Base-by-base conservation (phyloP, 1,140 invertebrate species). In the Euura saliciscinereae region DNA sequence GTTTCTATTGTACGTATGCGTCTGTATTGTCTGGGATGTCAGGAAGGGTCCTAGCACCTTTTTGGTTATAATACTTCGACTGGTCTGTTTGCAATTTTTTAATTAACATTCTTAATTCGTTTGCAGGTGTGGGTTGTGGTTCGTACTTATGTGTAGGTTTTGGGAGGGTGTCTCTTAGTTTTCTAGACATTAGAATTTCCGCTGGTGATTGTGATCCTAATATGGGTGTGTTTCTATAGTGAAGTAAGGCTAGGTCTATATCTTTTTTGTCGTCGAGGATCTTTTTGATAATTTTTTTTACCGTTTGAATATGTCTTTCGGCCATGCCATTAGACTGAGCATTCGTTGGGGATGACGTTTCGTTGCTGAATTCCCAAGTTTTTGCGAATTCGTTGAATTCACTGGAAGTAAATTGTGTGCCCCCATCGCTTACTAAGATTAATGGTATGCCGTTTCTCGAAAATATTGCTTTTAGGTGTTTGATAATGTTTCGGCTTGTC, bases 291-390 rank as follows among this genome's bases (percentile, higher is more conserved):
- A 78, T 68, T 72, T 71, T 73, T 69, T 77, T 78, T 13, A 78
- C 13, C 8, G 73, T 74, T 69, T 76, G 72, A 44, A 78, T 71
- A 51, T 77, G 64, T 71, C 73, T 74, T 68, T 76, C 86, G 11
- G 81, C 82, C 68, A 85, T 79, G 1, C 88, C 87, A 77, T 89
- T 88, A 11, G 82, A 82, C 73, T 85, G 84, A n/a, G 84, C 76
- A 78, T 87, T 83, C n/a, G 78, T 75, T 68, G 87, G 81, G 75
- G 81, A 82, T 44, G 80, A 81, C 43, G 79, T 82, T 68, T 78
- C 70, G 44, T 86, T 81, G 43, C 78, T 51, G 73, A 88, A 84
- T 5, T 82, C 78, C 81, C 86, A 88, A 68, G 80, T 65, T 69
- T 64, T 77, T 59, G 80, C 71, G 78, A 89, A 89, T 2, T 73